Evolutionary conservation across 2,113 vertebrate genomes (phyloP).

Genomic region (Semicossyphus pulcher): DNA sequence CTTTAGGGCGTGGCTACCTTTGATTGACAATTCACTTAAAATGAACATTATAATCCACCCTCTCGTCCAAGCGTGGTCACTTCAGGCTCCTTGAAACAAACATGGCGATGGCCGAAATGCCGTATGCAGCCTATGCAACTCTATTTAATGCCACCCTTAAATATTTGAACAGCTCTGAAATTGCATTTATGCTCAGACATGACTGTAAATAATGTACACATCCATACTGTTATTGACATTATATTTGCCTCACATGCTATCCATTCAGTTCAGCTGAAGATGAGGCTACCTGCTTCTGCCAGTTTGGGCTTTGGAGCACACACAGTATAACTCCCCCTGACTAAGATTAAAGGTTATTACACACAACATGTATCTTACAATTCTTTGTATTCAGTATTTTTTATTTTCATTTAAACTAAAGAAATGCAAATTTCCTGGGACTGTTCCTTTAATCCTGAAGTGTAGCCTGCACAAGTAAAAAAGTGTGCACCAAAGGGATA

Average conservation of each 20-base stretch:
- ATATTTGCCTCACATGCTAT: not conserved
- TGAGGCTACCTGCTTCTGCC: not conserved
- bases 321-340: not conserved
- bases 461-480: not conserved
- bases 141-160: not conserved
- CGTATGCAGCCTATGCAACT: not conserved
- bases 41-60: too few species aligned
- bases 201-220: not conserved
- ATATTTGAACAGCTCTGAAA: not conserved
- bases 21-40: too few species aligned
- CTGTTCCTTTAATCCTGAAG: not conserved
- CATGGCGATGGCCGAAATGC: too few species aligned
- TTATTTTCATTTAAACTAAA: too few species aligned
- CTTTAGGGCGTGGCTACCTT: too few species aligned
- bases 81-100: too few species aligned
- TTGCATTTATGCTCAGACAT: not conserved
- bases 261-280: not conserved
- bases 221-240: not conserved
- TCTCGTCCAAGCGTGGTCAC: too few species aligned
- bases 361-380: too few species aligned
- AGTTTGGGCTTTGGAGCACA: not conserved
- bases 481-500: not conserved
- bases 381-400: too few species aligned
- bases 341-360: too few species aligned
- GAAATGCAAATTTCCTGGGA: too few species aligned